A percentile compares a stretch with the other conserved stretches of the same genome.
These are phyloP conservation scores for Onchidella celtica DNA, from an alignment of 2,888 invertebrate species.

Conservation along the genomic window DNA sequence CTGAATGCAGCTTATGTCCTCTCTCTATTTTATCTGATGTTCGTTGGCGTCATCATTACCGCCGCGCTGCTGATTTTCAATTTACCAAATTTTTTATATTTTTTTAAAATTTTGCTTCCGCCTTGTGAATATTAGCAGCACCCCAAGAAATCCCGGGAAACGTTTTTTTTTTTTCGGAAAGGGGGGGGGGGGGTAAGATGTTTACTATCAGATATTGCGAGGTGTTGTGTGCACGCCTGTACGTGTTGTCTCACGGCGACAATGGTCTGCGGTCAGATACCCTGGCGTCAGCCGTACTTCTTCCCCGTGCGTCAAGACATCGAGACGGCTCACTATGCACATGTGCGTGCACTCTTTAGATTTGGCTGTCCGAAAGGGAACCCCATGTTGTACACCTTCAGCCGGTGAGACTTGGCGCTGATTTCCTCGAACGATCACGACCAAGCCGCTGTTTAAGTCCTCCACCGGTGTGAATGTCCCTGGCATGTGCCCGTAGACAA, in stretches of 20 bases:
- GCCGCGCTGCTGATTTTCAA: no score
- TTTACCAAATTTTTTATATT: no score
- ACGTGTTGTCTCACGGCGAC: conserved; percentile 1
- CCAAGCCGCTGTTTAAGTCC: background rate
- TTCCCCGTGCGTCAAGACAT: background rate
- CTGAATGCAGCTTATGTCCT: no score
- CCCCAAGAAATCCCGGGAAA: no score
- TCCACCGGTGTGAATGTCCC: conserved; percentile 3
- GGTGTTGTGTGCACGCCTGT: conserved; percentile 16
- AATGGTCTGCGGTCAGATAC: background rate
- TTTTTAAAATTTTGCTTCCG: no score
- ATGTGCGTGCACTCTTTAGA: conserved; percentile 9
- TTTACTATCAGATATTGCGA: conserved; percentile 12
- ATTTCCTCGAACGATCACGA: background rate
- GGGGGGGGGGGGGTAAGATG: no score
- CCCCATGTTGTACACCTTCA: no score
- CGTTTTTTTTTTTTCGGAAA: no score
- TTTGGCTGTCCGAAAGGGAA: background rate
- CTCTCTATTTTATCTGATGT: no score
- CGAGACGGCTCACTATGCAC: conserved; percentile 1
- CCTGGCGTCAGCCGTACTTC: conserved; percentile 1
- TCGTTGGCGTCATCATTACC: no score
- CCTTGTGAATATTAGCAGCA: no score
- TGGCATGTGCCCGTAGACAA: background rate
- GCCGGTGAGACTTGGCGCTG: no score